phyloP scores from a whole-genome alignment of 1,140 invertebrate species.

The Bombus pyrosoma region DNA sequence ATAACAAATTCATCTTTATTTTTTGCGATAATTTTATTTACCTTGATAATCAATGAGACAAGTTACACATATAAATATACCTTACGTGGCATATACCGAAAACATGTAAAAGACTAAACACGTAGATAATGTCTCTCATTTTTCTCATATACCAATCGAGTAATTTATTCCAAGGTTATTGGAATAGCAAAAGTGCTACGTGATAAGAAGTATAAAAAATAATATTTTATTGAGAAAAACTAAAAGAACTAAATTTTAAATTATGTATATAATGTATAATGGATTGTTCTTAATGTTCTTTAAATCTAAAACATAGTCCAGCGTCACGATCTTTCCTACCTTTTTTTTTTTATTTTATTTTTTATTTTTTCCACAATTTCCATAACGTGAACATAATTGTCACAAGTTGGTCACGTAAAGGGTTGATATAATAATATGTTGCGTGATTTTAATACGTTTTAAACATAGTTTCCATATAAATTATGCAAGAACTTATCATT shows the following conservation, averaged over 20 bases:
- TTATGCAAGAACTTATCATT: neutral
- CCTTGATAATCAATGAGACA: neutral
- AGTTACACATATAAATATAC: too few species aligned
- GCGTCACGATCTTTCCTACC: neutral
- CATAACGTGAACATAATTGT: neutral
- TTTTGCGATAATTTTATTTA: neutral
- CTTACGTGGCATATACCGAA: too few species aligned
- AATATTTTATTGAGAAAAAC: neutral
- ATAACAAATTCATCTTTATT: neutral
- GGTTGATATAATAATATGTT: neutral
- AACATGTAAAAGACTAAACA: neutral
- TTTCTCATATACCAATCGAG: neutral
- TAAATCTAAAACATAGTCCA: too few species aligned
- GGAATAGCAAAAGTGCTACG: neutral
- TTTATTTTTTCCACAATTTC: neutral
- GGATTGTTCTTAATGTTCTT: neutral
- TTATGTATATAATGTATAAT: neutral
- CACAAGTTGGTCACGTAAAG: neutral
- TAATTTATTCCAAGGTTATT: too few species aligned
- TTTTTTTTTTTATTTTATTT: too few species aligned
- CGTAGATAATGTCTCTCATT: neutral
- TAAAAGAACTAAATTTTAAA: neutral
- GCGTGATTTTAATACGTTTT: neutral
- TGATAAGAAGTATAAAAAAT: neutral
- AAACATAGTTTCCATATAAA: neutral